Base-by-base conservation (phyloP, 2,113 vertebrate genomes). In the Phaethon lepturus region DNA sequence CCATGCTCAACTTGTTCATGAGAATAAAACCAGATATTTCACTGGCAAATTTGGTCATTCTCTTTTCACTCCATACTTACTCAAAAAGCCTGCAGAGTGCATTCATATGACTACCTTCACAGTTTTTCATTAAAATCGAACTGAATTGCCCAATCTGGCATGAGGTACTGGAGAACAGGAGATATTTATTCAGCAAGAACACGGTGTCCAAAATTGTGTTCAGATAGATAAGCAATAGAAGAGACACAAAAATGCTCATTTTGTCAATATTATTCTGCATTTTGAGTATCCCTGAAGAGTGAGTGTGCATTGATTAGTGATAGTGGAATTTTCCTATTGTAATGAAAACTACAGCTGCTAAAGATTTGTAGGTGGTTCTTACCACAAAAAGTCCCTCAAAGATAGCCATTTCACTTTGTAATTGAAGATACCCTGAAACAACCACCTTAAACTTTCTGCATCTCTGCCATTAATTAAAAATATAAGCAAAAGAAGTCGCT, bases 1-100 rank as follows among this genome's bases (percentile, higher is more conserved):
- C 92, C 83, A 73, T 84, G 71, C 22, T 95, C 67, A 63, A 44
- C 66, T 87, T 93, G 58, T 92, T 96, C 90, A 42, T 89, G 93
- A 86, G 74, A 95, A 79, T 66, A 96, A 92, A 95, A 29, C 35
- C 63, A 93, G 90, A 68, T 89, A 81, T 62, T 94, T 87, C 95
- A 42, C 90, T 75, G 78, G 67, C 52, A 93, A 76, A n/a, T 92
- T 89, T 88, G 68, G 66, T 72, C 56, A 26, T 58, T 81, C 79
- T 80, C 69, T 85, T 22, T 94, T 90, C 50, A 63, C 29, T 95
- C 71, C 56, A 4, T n/a, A 47, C 44, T 78, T 69, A 83, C 60
- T 86, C 88, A 84, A 71, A 63, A 91, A 91, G 58, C 40, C 90
- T 96, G 68, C 64, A 77, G 35, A 79, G n/a, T 47, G 29, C 10